Evolutionary conservation across 2,888 invertebrate genomes (phyloP).

Genomic region (Noctua janthina): DNA sequence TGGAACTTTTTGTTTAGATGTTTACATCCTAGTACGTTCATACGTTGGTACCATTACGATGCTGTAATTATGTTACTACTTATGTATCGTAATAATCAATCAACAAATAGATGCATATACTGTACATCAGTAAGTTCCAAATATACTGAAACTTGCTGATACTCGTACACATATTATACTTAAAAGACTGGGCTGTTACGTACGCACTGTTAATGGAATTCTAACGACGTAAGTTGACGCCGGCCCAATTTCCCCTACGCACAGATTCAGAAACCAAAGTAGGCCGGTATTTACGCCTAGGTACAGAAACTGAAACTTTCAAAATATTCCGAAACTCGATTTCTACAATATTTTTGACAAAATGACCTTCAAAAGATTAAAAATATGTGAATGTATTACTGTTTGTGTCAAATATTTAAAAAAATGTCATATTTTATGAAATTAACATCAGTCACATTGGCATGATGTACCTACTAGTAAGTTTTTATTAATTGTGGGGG

Average conservation of each 20-base stretch:
- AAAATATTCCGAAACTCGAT: slow-evolving; percentile 28
- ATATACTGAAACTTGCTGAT: not conserved
- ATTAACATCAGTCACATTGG: slow-evolving; percentile 31
- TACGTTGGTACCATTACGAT: slow-evolving; percentile 1
- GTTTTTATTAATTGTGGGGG: slow-evolving; percentile 28
- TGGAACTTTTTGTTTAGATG: slow-evolving; percentile 17
- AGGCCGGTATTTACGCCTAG: not conserved
- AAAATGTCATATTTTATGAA: slow-evolving; percentile 32
- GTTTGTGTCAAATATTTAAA: slow-evolving; percentile 8
- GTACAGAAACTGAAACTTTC: slow-evolving; percentile 13
- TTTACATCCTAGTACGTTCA: not conserved
- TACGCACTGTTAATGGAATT: slow-evolving; percentile 30
- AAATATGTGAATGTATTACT: not conserved
- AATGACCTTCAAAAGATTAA: slow-evolving; percentile 27
- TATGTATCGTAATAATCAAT: not conserved
- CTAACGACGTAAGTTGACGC: slow-evolving; percentile 33
- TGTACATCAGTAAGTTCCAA: not conserved
- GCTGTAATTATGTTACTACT: not conserved
- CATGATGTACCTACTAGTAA: slow-evolving; percentile 8
- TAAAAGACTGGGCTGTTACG: not conserved
- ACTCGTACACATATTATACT: not conserved
- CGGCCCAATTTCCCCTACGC: not conserved
- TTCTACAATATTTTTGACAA: slow-evolving; percentile 13
- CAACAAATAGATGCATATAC: not conserved
- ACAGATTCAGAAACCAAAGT: not conserved